Evolutionary conservation across 2,113 vertebrate genomes (phyloP).

Genomic region (Gopherus evgoodei): DNA sequence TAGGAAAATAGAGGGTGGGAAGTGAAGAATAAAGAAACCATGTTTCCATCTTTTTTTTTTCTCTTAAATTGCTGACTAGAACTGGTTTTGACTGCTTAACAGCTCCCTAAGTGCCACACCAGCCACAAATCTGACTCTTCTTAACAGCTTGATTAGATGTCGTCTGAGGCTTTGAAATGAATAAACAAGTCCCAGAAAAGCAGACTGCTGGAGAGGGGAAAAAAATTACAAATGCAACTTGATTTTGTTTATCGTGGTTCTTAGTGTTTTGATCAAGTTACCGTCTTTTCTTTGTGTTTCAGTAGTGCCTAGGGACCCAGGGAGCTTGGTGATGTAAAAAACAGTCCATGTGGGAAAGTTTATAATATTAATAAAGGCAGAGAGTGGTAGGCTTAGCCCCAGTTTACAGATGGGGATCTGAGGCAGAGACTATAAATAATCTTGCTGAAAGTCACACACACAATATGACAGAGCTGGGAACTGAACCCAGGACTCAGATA

Average conservation of each 20-base stretch:
- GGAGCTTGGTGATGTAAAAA: constrained; percentile 54
- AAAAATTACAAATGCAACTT: constrained; percentile 57
- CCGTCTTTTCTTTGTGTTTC: constrained; percentile 61
- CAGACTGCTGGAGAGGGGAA: background rate
- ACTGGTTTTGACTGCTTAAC: constrained; percentile 29
- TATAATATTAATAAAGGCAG: constrained; percentile 49
- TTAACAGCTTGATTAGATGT: constrained; percentile 68
- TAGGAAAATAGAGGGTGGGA: background rate
- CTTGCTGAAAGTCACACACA: background rate
- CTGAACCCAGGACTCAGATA: background rate
- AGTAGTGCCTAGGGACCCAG: constrained; percentile 7
- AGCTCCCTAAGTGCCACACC: constrained; percentile 30
- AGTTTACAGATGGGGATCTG: constrained; percentile 24
- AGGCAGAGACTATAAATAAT: background rate
- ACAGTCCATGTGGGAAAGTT: constrained; percentile 45
- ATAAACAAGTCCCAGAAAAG: constrained; percentile 63
- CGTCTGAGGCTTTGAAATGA: constrained; percentile 56
- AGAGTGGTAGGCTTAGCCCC: background rate
- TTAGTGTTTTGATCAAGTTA: constrained; percentile 57
- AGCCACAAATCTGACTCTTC: constrained; percentile 55
- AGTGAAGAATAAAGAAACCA: background rate
- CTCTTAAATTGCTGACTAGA: constrained; percentile 20
- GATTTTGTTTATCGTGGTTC: constrained; percentile 43
- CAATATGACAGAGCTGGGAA: background rate
- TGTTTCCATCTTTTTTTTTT: background rate